Percentiles rank a stretch among this genome's conserved stretches.
Conservation (phyloP, 2,113 vertebrate genomes). For the Willisornis vidua region DNA sequence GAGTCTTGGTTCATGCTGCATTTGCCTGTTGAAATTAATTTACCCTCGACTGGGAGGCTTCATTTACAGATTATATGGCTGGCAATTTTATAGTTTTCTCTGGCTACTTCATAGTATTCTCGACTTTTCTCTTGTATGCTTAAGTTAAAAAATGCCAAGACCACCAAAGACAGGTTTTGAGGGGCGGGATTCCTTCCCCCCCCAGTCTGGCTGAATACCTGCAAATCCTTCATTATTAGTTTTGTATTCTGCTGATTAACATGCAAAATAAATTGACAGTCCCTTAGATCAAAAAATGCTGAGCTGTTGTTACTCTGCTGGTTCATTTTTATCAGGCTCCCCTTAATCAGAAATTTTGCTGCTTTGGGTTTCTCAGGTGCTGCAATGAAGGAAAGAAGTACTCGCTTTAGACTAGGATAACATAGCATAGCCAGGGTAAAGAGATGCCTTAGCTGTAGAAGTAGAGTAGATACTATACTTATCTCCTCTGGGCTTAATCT, state of each 20-base stretch:
- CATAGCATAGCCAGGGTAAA: neutral
- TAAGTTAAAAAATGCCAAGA: neutral
- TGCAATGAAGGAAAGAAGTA: neutral
- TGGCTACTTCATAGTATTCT: neutral
- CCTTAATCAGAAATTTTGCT: neutral
- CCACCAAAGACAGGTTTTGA: neutral
- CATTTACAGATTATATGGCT: neutral
- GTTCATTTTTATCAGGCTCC: neutral
- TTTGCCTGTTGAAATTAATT: neutral
- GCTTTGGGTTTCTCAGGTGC: neutral
- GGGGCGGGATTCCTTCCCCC: neutral
- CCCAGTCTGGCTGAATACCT: neutral
- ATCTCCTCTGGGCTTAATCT: neutral
- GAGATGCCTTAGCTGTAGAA: neutral
- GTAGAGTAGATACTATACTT: neutral
- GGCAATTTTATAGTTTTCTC: neutral
- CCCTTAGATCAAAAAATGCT: neutral
- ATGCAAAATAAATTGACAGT: neutral
- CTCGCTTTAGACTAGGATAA: neutral
- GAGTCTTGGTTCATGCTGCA: neutral
- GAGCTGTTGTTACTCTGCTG: neutral
- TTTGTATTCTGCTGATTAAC: neutral
- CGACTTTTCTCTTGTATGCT: neutral
- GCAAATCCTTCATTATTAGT: neutral
- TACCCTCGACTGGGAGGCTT: neutral